A percentile compares a stretch with the other conserved stretches of the same genome.
Conservation (phyloP, 2,113 vertebrate genomes). For the Hiodon tergisus region DNA sequence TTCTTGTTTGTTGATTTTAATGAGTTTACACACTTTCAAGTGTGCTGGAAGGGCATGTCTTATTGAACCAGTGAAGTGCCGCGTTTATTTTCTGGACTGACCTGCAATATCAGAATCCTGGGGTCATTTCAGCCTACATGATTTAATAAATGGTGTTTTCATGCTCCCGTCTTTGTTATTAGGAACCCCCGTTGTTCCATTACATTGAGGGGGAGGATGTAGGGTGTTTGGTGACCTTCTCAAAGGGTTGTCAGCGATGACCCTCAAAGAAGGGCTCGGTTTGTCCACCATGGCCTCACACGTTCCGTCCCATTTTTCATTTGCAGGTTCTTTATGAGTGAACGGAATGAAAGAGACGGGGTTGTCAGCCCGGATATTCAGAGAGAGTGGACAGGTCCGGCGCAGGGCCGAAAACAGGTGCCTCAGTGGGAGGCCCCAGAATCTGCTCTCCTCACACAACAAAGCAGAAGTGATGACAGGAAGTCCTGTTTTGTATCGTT, state of each 20-base stretch:
- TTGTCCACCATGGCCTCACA: background rate
- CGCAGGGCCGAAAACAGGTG: background rate
- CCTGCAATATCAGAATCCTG: no score
- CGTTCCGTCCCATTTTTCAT: background rate
- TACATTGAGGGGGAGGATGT: background rate
- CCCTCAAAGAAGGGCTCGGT: background rate
- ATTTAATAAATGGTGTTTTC: background rate
- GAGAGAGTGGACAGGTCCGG: background rate
- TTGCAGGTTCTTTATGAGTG: background rate
- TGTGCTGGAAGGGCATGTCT: no score
- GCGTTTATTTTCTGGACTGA: no score
- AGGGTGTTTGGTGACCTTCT: constrained; percentile 14
- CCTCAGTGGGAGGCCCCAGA: background rate
- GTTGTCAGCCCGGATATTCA: background rate
- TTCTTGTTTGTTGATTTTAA: no score
- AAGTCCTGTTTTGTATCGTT: no score
- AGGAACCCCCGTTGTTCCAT: no score
- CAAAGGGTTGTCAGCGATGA: background rate
- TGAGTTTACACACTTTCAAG: no score
- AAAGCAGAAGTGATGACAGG: no score
- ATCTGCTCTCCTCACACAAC: no score
- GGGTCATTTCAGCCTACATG: no score
- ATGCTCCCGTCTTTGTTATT: background rate
- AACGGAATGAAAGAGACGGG: background rate
- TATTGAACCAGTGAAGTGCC: no score